A percentile compares a stretch with the other conserved stretches of the same genome.
Evolutionary conservation across 2,113 vertebrate species (phyloP).

Genomic region (Psilopsiagon aurifrons): DNA sequence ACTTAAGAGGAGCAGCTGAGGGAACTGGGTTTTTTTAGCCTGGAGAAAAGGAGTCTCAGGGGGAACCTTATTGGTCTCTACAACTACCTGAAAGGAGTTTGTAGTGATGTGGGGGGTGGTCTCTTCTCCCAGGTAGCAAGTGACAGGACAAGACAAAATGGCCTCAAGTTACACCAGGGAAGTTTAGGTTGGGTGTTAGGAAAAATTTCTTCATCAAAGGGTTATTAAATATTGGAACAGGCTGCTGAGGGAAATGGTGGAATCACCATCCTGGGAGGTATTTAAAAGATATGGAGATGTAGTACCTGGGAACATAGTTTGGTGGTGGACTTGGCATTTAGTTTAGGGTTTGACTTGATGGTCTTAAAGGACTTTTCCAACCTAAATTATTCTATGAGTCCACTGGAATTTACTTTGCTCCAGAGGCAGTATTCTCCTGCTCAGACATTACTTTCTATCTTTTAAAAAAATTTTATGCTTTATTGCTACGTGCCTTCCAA

Average conservation of each 20-base stretch:
- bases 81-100: background rate
- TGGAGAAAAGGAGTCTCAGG: background rate
- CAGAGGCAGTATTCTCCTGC: background rate
- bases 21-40: background rate
- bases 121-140: background rate
- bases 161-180: background rate
- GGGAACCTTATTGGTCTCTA: background rate
- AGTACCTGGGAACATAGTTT: background rate
- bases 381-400: background rate
- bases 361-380: background rate
- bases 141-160: background rate
- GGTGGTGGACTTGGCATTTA: background rate
- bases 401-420: background rate
- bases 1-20: background rate
- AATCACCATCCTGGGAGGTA: background rate
- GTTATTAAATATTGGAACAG: background rate
- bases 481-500: background rate
- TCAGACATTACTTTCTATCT: background rate
- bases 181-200: background rate
- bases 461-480: background rate
- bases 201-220: background rate
- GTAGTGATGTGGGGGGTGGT: background rate
- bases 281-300: background rate
- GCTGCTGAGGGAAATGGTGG: background rate
- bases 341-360: background rate